Conservation (phyloP, 2,113 vertebrate species). For the Ophiodon elongatus region DNA sequence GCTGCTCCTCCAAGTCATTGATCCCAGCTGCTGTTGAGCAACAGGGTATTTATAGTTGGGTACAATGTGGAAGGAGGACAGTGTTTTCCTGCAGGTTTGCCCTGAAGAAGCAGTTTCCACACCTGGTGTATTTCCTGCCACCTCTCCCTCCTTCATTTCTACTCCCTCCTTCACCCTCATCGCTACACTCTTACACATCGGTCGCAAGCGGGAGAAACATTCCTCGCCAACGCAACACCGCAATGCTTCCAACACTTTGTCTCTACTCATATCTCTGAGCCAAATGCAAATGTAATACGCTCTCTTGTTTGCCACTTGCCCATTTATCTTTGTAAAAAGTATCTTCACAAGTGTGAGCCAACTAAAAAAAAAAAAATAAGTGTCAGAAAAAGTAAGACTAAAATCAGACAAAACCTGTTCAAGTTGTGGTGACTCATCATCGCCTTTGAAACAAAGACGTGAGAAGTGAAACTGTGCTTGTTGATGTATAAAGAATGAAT, state of each 20-base stretch:
- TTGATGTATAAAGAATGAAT: conserved; percentile 51
- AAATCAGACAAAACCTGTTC: conserved; percentile 63
- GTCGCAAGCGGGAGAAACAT: conserved; percentile 31
- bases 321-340: conserved; percentile 30
- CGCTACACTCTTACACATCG: conserved; percentile 4
- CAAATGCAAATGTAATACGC: conserved; percentile 56
- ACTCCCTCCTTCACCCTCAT: conserved; percentile 13
- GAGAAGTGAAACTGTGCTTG: conserved; percentile 59
- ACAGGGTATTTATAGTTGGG: conserved; percentile 57
- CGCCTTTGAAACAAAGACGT: conserved; percentile 55
- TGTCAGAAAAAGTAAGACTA: conserved; percentile 35
- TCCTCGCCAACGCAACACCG: conserved; percentile 48
- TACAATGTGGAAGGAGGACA: conserved; percentile 53
- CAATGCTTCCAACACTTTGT: conserved; percentile 62
- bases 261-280: conserved; percentile 50
- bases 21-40: conserved; percentile 52
- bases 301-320: conserved; percentile 50
- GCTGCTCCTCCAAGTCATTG: conserved; percentile 37
- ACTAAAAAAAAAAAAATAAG: conserved; percentile 41
- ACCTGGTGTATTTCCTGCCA: conserved; percentile 72
- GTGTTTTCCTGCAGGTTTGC: conserved; percentile 58
- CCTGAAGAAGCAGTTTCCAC: conserved; percentile 59
- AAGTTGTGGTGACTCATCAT: conserved; percentile 64
- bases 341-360: conserved; percentile 54
- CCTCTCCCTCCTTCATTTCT: conserved; percentile 25